Percentiles rank a stretch among this genome's conserved stretches.
These are phyloP conservation scores for Keiferia lycopersicella DNA, from an alignment of 2,888 invertebrate species.

Conservation along the genomic window DNA sequence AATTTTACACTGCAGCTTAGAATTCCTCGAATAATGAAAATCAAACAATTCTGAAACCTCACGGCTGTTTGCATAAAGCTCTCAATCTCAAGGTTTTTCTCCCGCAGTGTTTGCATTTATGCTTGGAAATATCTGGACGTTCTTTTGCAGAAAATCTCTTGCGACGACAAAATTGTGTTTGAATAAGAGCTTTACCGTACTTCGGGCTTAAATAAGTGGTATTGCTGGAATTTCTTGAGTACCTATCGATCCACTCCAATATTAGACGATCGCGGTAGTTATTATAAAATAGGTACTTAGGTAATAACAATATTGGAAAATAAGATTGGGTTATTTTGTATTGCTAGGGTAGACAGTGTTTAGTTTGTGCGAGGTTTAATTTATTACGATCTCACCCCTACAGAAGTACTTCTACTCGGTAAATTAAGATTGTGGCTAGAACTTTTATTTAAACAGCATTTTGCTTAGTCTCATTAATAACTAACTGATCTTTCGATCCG, in stretches of 20 bases:
- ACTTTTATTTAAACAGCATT: too few species aligned
- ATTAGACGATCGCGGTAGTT: not conserved
- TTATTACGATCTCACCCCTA: too few species aligned
- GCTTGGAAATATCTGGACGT: not conserved
- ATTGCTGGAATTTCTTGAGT: not conserved
- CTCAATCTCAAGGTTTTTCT: not conserved
- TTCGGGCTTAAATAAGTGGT: not conserved
- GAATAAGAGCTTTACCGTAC: slow-evolving; percentile 18
- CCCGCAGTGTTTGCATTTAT: not conserved
- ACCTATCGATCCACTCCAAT: not conserved
- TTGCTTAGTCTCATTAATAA: too few species aligned
- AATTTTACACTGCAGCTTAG: slow-evolving; percentile 2
- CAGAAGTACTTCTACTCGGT: too few species aligned
- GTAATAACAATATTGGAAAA: not conserved
- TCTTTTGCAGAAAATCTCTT: not conserved
- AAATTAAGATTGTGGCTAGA: too few species aligned
- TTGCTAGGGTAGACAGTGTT: too few species aligned
- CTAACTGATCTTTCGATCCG: too few species aligned
- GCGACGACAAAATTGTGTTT: slow-evolving; percentile 4
- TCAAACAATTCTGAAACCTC: not conserved
- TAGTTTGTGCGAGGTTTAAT: too few species aligned
- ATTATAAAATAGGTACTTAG: too few species aligned
- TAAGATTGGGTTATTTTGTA: not conserved
- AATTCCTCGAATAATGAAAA: slow-evolving; percentile 15
- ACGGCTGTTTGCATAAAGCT: not conserved